These are phyloP conservation scores for Cerastis rubricosa DNA, from an alignment of 2,888 invertebrate genomes.

Conservation along the genomic window DNA sequence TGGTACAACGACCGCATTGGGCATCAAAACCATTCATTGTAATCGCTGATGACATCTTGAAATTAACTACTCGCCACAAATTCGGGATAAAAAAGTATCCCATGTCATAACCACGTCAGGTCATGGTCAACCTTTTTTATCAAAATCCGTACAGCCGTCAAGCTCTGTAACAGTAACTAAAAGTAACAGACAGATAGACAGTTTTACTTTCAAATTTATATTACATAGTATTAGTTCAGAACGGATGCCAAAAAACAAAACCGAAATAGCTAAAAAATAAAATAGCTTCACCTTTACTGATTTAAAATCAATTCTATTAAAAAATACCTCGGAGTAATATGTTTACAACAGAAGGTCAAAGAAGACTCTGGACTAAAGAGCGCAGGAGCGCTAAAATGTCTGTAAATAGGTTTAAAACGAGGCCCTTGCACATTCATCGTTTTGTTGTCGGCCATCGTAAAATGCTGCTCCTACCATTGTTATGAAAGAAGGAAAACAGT, in stretches of 20 bases:
- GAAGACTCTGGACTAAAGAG: not conserved
- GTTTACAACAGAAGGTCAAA: conserved; percentile 11
- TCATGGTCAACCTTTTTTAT: too few relatives aligned
- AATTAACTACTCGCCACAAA: too few relatives aligned
- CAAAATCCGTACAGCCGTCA: not conserved
- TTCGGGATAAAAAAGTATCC: too few relatives aligned
- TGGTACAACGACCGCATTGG: too few relatives aligned
- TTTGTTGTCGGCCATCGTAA: conserved; percentile 33
- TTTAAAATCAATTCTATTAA: not conserved
- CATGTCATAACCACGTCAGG: too few relatives aligned
- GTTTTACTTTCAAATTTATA: not conserved
- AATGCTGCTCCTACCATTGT: conserved; percentile 30
- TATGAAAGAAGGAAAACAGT: not conserved
- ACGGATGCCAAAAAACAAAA: not conserved
- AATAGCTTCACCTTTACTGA: not conserved
- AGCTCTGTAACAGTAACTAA: not conserved
- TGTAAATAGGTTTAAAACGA: conserved; percentile 25
- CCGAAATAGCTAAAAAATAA: too few relatives aligned
- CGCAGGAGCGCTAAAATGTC: conserved; percentile 32
- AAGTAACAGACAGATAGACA: not conserved
- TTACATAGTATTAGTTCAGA: not conserved
- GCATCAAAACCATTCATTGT: too few relatives aligned
- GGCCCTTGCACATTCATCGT: conserved; percentile 25
- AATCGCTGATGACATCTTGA: too few relatives aligned
- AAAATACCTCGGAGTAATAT: not conserved